Percentiles rank a stretch among this genome's conserved stretches.
Evolutionary conservation across 2,113 vertebrate genomes (phyloP).

Genomic region (Callorhinus ursinus): DNA sequence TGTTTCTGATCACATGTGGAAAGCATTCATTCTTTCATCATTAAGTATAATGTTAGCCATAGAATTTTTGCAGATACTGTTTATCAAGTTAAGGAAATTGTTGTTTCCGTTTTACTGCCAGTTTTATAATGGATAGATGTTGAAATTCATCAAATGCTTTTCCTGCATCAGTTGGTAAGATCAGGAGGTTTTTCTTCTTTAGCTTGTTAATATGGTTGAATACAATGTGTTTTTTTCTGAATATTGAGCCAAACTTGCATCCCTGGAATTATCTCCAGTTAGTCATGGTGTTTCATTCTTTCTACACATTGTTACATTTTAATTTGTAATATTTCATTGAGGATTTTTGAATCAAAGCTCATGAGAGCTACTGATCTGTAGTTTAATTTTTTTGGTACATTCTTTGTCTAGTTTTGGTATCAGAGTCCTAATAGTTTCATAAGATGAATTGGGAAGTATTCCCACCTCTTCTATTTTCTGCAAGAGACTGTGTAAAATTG

Average conservation of each 20-base stretch:
- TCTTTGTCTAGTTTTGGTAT: neutral
- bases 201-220: neutral
- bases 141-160: neutral
- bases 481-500: neutral
- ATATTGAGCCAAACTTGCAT: neutral
- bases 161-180: neutral
- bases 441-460: neutral
- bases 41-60: neutral
- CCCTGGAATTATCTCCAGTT: neutral
- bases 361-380: neutral
- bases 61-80: neutral
- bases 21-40: slow-evolving; percentile 6
- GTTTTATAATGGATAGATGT: neutral
- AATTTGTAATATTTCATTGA: neutral
- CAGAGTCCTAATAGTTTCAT: neutral
- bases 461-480: neutral
- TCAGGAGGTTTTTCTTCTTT: neutral
- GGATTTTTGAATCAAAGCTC: neutral
- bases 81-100: neutral
- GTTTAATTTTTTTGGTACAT: neutral
- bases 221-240: neutral
- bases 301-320: neutral
- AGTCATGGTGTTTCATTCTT: neutral
- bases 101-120: neutral
- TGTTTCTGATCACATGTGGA: neutral